Conservation (phyloP, 1,140 invertebrate genomes). For the Acromyrmex heyeri region DNA sequence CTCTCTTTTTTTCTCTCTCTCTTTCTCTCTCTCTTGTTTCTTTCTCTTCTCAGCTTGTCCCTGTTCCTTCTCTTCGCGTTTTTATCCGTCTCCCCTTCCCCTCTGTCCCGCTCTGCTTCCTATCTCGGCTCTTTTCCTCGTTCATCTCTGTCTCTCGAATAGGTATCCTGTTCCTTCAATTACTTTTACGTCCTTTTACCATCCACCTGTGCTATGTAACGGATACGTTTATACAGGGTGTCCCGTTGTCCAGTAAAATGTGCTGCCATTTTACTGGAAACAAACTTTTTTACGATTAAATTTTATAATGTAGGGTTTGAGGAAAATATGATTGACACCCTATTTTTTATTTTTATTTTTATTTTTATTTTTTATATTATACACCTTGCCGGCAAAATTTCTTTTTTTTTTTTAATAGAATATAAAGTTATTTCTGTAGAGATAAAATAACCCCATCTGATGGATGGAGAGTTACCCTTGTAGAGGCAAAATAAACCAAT, state of each 20-base stretch:
- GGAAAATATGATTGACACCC: background rate
- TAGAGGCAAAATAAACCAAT: background rate
- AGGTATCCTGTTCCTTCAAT: slow-evolving; percentile 33
- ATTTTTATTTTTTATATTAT: background rate
- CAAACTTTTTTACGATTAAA: background rate
- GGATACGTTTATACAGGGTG: slow-evolving; percentile 43
- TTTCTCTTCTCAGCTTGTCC: slow-evolving; percentile 38
- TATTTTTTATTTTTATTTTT: slow-evolving; percentile 22
- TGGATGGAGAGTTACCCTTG: background rate
- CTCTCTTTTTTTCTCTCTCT: too few relatives aligned
- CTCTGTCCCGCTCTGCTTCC: slow-evolving; percentile 67
- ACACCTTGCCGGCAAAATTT: background rate
- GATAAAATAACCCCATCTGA: background rate
- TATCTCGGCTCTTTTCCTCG: slow-evolving; percentile 42
- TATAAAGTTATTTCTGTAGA: background rate
- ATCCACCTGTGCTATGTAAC: slow-evolving; percentile 50
- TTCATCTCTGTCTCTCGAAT: slow-evolving; percentile 35
- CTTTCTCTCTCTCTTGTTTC: background rate
- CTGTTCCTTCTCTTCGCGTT: slow-evolving; percentile 24
- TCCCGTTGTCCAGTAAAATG: background rate
- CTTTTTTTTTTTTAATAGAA: background rate
- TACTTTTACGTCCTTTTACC: slow-evolving; percentile 64
- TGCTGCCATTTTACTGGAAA: background rate
- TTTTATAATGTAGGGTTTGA: background rate
- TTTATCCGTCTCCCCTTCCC: slow-evolving; percentile 23